Evolutionary conservation across 2,113 vertebrate species (phyloP).

Genomic region (Phodopus roborovskii): DNA sequence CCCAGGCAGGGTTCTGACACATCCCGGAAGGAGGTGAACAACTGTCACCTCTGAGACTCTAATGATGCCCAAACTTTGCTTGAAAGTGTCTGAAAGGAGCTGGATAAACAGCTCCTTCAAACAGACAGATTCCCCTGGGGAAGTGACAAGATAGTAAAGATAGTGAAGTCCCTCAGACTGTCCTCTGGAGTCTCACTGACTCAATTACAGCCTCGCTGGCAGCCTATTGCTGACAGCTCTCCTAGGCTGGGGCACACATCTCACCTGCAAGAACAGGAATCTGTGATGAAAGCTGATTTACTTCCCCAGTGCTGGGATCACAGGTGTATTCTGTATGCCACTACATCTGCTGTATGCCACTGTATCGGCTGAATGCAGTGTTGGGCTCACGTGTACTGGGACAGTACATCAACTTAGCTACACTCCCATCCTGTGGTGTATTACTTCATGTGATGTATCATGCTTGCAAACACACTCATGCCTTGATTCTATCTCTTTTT

Average conservation of each 20-base stretch:
- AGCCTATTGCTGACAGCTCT: conserved; percentile 65
- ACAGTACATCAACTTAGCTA: background rate
- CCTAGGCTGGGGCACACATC: conserved; percentile 39
- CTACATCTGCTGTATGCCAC: too few species aligned
- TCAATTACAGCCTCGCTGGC: conserved; percentile 54
- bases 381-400: too few species aligned
- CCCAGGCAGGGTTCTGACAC: background rate
- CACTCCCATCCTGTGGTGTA: background rate
- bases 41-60: conserved; percentile 63
- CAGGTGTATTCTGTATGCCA: background rate
- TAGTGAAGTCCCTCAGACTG: background rate
- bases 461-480: background rate
- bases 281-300: conserved; percentile 76
- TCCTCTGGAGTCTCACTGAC: conserved; percentile 58
- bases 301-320: conserved; percentile 46
- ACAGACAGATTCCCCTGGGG: conserved; percentile 37
- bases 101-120: conserved; percentile 75
- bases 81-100: conserved; percentile 53
- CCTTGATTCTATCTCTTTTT: background rate
- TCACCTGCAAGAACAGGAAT: conserved; percentile 64
- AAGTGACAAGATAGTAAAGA: conserved; percentile 70
- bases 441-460: background rate
- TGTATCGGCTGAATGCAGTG: too few species aligned
- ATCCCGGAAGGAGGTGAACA: background rate
- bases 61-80: conserved; percentile 68